Evolutionary conservation across 2,113 vertebrate species (phyloP).

Genomic region (Formicarius rufipectus): DNA sequence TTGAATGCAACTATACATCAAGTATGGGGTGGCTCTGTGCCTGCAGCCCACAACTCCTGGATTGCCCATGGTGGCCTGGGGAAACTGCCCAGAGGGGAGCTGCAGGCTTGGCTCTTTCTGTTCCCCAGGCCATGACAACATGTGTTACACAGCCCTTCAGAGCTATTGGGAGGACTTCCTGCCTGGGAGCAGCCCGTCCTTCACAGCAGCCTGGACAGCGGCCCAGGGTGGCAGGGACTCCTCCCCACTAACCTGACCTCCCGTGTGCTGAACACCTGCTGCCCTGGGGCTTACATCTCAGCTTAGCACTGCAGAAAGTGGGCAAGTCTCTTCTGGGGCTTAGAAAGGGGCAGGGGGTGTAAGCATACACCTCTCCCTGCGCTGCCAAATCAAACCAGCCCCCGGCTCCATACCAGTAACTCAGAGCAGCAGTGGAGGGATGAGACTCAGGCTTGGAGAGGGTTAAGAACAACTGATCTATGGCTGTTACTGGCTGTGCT

Average conservation of each 20-base stretch:
- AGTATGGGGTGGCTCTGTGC: background rate
- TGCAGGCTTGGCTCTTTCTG: background rate
- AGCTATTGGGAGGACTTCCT: rapidly evolving
- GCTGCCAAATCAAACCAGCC: background rate
- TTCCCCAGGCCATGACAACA: background rate
- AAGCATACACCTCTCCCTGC: background rate
- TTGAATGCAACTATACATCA: background rate
- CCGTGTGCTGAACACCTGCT: background rate
- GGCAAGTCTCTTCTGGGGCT: background rate
- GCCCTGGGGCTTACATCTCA: background rate
- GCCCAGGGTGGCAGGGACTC: background rate
- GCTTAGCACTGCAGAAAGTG: background rate
- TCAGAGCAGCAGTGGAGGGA: background rate
- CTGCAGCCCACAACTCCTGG: background rate
- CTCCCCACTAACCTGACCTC: background rate
- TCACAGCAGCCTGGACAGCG: background rate
- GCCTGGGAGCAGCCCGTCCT: background rate
- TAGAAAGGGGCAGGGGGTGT: background rate
- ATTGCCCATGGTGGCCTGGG: background rate
- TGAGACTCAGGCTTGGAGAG: background rate
- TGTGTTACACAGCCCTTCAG: rapidly evolving
- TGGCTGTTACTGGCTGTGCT: background rate
- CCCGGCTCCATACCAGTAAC: background rate
- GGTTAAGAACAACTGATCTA: background rate
- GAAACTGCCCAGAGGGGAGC: background rate